Evolutionary conservation across 2,888 invertebrate genomes (phyloP).

Genomic region (Psylliodes chrysocephalus): DNA sequence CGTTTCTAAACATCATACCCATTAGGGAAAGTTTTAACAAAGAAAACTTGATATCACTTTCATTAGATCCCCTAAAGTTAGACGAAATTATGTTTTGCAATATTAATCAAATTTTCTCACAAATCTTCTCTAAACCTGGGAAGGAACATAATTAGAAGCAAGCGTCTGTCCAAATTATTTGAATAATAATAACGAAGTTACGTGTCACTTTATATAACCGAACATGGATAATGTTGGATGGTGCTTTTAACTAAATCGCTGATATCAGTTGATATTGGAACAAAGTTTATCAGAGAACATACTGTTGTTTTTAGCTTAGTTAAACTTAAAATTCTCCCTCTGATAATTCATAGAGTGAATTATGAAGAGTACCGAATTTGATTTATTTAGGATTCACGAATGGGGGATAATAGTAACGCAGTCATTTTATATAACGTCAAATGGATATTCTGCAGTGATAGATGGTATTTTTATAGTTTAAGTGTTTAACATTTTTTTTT

Average conservation of each 20-base stretch:
- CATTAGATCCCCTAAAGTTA: conserved; percentile 9
- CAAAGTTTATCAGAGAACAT: too few species aligned
- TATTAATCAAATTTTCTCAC: conserved; percentile 16
- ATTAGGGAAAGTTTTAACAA: conserved; percentile 5
- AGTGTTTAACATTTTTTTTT: too few species aligned
- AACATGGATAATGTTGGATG: not conserved
- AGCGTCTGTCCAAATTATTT: conserved; percentile 3
- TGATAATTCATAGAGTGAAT: too few species aligned
- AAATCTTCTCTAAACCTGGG: conserved; percentile 6
- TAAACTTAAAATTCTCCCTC: too few species aligned
- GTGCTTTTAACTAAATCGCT: not conserved
- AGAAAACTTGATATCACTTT: conserved; percentile 14
- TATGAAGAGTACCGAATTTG: too few species aligned
- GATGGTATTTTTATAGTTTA: too few species aligned
- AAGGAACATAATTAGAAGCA: conserved; percentile 6
- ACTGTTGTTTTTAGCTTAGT: too few species aligned
- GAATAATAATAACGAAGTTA: conserved; percentile 1
- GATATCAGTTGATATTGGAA: too few species aligned
- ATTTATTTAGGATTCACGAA: too few species aligned
- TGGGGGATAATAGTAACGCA: too few species aligned
- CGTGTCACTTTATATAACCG: not conserved
- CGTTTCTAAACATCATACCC: not conserved
- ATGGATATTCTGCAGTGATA: too few species aligned
- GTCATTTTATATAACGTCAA: too few species aligned
- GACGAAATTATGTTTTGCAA: conserved; percentile 14